A percentile compares a stretch with the other conserved stretches of the same genome.
Conservation (phyloP, 2,113 vertebrate species). For the Rhea americana region DNA sequence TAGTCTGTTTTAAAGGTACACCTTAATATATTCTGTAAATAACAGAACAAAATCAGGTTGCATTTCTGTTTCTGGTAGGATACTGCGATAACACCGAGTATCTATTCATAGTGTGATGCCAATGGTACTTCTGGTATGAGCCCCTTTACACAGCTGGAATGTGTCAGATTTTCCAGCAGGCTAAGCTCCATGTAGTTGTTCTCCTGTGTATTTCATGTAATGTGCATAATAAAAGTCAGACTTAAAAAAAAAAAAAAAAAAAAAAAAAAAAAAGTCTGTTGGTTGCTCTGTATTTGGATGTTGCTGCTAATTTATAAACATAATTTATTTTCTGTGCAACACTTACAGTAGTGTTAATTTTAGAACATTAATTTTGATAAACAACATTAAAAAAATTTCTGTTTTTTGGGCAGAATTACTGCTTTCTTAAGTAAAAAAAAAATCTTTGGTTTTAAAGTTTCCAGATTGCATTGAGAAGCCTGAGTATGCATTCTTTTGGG, state of each 20-base stretch:
- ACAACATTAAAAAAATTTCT: background rate
- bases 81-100: background rate
- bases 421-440: background rate
- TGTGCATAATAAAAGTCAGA: background rate
- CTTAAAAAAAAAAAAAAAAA: background rate
- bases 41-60: background rate
- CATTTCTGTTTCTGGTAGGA: background rate
- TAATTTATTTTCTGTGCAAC: background rate
- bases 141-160: background rate
- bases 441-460: background rate
- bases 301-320: background rate
- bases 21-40: background rate
- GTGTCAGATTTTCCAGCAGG: background rate
- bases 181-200: background rate
- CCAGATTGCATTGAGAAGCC: background rate
- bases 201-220: background rate
- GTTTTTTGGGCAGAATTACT: background rate
- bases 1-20: background rate
- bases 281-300: background rate
- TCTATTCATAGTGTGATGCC: background rate
- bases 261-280: background rate
- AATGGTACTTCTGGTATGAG: background rate
- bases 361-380: background rate
- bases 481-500: background rate
- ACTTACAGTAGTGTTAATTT: background rate